Percentiles rank a stretch among this genome's conserved stretches.
Evolutionary conservation across 2,888 invertebrate species (phyloP).

Genomic region (Petrophora chlorosata): DNA sequence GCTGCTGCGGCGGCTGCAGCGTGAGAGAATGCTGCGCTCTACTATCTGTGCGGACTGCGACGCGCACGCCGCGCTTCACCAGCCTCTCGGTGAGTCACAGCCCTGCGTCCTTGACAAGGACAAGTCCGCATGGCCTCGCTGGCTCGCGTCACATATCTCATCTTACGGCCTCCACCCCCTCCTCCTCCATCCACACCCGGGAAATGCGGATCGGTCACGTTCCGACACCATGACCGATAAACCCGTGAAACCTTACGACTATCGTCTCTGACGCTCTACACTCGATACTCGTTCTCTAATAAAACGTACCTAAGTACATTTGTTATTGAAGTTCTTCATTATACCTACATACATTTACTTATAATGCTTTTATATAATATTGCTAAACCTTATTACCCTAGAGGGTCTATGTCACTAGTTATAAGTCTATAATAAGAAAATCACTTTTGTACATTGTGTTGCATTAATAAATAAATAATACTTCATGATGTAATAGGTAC

Average conservation of each 20-base stretch:
- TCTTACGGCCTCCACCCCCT: conserved; percentile 34
- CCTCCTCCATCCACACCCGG: conserved; percentile 2
- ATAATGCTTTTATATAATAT: no score
- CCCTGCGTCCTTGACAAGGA: conserved; percentile 40
- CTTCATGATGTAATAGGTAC: no score
- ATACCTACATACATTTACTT: no score
- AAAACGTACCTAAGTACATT: no score
- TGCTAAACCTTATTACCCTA: no score
- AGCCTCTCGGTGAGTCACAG: conserved; percentile 76
- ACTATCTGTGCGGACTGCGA: conserved; percentile 80
- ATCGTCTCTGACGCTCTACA: conserved; percentile 25
- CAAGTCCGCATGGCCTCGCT: conserved; percentile 16
- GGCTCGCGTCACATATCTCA: conserved; percentile 14
- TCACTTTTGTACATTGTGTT: no score
- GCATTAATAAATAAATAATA: no score
- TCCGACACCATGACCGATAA: conserved; percentile 34
- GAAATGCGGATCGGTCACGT: conserved; percentile 27
- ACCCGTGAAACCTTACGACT: conserved; percentile 52
- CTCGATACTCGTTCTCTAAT: neutral
- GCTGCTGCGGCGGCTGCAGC: conserved; percentile 86
- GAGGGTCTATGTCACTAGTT: no score
- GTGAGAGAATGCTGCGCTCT: conserved; percentile 84
- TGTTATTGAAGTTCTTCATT: no score
- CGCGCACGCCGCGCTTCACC: conserved; percentile 74
- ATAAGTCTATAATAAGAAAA: no score